Percentiles rank a stretch among this genome's conserved stretches.
phyloP scores from a whole-genome alignment of 2,113 vertebrate species.

The Equus przewalskii region DNA sequence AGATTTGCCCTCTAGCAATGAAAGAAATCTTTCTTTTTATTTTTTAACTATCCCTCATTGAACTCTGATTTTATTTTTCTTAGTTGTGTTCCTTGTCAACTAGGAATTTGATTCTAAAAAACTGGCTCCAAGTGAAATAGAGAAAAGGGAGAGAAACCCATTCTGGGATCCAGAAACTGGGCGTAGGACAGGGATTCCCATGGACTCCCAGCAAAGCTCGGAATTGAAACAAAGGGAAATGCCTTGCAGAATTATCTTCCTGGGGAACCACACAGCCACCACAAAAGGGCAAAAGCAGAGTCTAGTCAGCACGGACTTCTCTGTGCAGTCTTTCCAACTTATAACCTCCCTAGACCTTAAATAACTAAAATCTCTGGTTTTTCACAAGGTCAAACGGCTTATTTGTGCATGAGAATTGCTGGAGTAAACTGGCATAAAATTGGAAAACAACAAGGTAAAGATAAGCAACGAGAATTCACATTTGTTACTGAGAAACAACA shows the following conservation, averaged over 20 bases:
- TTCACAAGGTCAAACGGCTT: background rate
- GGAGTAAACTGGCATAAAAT: background rate
- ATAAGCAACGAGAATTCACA: background rate
- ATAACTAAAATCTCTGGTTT: background rate
- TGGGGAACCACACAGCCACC: background rate
- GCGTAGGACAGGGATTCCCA: background rate
- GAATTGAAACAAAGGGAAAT: background rate
- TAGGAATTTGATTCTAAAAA: conserved; percentile 16
- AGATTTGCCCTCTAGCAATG: background rate
- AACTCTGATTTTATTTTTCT: conserved; percentile 45
- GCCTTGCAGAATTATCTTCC: background rate
- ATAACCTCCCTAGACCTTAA: background rate
- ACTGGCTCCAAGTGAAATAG: background rate
- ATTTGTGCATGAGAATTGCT: background rate
- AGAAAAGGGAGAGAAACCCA: background rate
- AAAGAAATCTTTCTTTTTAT: background rate
- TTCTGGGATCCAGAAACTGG: background rate
- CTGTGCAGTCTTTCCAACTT: background rate
- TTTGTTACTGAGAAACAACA: background rate
- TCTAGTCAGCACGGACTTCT: background rate
- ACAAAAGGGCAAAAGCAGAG: background rate
- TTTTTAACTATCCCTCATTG: background rate
- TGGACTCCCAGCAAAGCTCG: background rate
- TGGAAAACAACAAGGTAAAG: background rate
- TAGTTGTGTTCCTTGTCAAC: background rate